Evolutionary conservation across 2,888 invertebrate species (phyloP).

Genomic region (Yponomeuta plumbellus): DNA sequence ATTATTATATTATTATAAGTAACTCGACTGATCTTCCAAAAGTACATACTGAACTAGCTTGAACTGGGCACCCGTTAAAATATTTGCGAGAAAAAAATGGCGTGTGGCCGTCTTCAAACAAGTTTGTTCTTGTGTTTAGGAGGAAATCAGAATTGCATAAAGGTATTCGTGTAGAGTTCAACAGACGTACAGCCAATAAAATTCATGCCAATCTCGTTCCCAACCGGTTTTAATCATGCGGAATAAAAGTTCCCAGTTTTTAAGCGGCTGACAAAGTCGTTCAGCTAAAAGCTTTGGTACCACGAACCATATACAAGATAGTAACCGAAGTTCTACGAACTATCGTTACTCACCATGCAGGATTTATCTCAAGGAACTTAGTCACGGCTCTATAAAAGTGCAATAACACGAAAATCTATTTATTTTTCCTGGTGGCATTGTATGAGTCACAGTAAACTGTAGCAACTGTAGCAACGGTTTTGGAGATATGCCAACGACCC

Average conservation of each 20-base stretch:
- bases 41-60: neutral
- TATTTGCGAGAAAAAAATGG: neutral
- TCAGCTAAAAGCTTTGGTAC: neutral
- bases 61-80: neutral
- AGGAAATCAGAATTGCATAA: neutral
- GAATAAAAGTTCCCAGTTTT: constrained; percentile 7
- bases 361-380: constrained; percentile 3
- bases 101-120: neutral
- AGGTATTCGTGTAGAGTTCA: constrained; percentile 3
- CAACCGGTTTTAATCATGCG: constrained; percentile 9
- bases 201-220: neutral
- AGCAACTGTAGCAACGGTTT: neutral
- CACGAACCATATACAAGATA: no score
- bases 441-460: constrained; percentile 6
- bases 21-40: no score
- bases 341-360: neutral
- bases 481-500: constrained; percentile 15
- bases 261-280: neutral
- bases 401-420: neutral
- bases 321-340: neutral
- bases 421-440: neutral
- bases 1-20: neutral
- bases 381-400: neutral
- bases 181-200: constrained; percentile 11
- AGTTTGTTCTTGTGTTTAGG: neutral